Percentiles rank a stretch among this genome's conserved stretches.
phyloP scores from a whole-genome alignment of 1,140 invertebrate species.

The Drosophila sechellia region DNA sequence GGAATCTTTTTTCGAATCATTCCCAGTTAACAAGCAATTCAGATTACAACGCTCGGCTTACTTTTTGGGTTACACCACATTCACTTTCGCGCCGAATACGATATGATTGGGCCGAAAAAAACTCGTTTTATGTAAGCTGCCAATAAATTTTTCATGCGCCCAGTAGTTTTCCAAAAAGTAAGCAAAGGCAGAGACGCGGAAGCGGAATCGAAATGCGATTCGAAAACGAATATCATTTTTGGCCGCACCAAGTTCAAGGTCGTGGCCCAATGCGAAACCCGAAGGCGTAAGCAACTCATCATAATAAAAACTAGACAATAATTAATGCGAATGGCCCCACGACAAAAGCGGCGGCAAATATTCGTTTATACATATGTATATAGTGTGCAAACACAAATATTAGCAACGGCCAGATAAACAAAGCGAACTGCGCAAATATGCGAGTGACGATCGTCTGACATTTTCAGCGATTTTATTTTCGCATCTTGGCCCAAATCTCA shows the following conservation, averaged over 20 bases:
- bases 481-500: constrained; percentile 45
- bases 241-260: constrained; percentile 43
- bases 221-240: constrained; percentile 19
- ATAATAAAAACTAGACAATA: constrained; percentile 63
- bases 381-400: constrained; percentile 35
- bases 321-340: constrained; percentile 75
- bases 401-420: constrained; percentile 54
- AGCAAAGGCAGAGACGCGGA: constrained; percentile 5
- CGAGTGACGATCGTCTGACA: constrained; percentile 40
- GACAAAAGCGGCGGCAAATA: constrained; percentile 70
- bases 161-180: constrained; percentile 33
- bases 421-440: constrained; percentile 73
- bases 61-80: constrained; percentile 28
- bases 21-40: constrained; percentile 9
- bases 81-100: constrained; percentile 24
- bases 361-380: background rate
- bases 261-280: constrained; percentile 39
- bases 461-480: constrained; percentile 58
- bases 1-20: constrained; percentile 5
- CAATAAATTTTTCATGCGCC: constrained; percentile 35
- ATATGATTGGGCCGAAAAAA: constrained; percentile 4
- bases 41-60: constrained; percentile 4
- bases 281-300: constrained; percentile 33
- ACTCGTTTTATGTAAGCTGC: constrained; percentile 26
- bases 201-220: constrained; percentile 35